Evolutionary conservation across 2,113 vertebrate species (phyloP).

Genomic region (Rhinoptilus africanus): DNA sequence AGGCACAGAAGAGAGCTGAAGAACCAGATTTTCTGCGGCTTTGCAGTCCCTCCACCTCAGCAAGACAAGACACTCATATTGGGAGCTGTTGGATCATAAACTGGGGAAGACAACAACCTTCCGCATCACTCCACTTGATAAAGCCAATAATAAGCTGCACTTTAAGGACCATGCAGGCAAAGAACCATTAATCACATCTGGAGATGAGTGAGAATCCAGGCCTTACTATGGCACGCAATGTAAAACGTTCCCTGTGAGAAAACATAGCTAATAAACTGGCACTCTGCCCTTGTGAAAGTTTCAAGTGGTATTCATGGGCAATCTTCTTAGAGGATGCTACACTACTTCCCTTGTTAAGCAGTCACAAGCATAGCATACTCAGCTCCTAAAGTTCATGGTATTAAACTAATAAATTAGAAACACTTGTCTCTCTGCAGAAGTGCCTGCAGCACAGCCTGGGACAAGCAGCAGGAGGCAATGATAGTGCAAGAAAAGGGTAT

Average conservation of each 20-base stretch:
- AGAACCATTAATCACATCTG: background rate
- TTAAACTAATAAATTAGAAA: conserved; percentile 33
- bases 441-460: background rate
- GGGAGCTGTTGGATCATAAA: background rate
- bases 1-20: background rate
- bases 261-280: background rate
- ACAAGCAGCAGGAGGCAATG: conserved; percentile 13
- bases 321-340: background rate
- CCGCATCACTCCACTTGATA: background rate
- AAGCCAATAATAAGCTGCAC: background rate
- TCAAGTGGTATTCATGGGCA: background rate
- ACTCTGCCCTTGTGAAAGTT: background rate
- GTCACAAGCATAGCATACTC: background rate
- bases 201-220: background rate
- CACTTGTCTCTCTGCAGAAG: background rate
- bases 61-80: background rate
- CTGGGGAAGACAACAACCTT: background rate
- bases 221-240: background rate
- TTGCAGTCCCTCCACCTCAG: background rate
- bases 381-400: background rate
- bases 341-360: background rate
- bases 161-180: background rate
- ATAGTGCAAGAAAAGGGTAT: background rate
- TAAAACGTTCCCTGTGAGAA: background rate
- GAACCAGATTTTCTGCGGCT: background rate